Conservation (phyloP, 2,797 vertebrate genomes). For the Oreochromis grahami region DNA sequence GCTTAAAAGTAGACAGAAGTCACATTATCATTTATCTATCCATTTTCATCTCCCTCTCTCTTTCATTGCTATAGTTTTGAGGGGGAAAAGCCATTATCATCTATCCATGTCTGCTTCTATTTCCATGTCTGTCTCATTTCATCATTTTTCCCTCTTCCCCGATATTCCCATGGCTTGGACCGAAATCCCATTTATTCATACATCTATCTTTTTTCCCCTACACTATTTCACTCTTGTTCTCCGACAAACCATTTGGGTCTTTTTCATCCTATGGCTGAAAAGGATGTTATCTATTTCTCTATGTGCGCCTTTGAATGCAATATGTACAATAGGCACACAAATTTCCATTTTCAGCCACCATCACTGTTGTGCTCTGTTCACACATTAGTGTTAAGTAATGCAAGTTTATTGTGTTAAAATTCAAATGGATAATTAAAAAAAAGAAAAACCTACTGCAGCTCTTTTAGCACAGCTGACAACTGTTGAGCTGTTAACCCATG, state of each 20-base stretch:
- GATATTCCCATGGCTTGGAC: constrained; percentile 53
- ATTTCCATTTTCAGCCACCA: not conserved
- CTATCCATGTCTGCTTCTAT: constrained; percentile 34
- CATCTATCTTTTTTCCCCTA: constrained; percentile 8
- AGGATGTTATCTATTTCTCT: constrained; percentile 49
- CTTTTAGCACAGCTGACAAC: not conserved
- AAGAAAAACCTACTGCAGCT: not conserved
- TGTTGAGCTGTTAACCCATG: not conserved
- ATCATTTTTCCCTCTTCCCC: constrained; percentile 12
- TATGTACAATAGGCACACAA: not conserved
- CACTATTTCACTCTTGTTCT: not conserved
- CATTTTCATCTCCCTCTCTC: constrained; percentile 28
- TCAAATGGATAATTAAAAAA: not conserved
- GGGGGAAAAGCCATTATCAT: constrained; percentile 26
- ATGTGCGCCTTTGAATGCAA: not conserved
- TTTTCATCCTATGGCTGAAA: constrained; percentile 8
- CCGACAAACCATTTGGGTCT: not conserved
- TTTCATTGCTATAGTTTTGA: constrained; percentile 39
- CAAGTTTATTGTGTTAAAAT: not conserved
- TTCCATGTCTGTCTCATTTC: constrained; percentile 50
- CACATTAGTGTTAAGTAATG: not conserved
- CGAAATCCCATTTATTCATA: constrained; percentile 57
- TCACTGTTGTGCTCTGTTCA: not conserved
- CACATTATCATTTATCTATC: constrained; percentile 62
- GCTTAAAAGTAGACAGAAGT: constrained; percentile 65